Evolutionary conservation across 2,888 invertebrate species (phyloP), one percentile per base, ranked within the genome.

Genomic region (Agrotis segetum): DNA sequence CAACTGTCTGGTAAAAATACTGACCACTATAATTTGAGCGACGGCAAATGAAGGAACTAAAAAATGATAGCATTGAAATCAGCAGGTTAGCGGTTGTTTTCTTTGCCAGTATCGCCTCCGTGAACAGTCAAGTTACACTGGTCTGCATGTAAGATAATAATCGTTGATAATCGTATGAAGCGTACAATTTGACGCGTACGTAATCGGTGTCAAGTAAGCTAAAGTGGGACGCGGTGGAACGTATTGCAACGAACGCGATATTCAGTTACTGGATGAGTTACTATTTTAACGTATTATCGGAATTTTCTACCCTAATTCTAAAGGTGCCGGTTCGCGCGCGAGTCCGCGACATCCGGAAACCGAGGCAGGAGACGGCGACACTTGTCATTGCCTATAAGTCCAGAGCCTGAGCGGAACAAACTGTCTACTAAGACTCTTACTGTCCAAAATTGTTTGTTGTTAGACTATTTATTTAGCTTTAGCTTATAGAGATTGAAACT

Each of bases 181-280:
- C 55, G 66, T 70, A 73, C 59, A 34, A 40, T 67, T 76, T 71
- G 46, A 71, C 53, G 69, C 66, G 70, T 65, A 67, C 63, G 55
- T 82, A 82, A 78, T 75, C 80, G 66, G 59, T 75, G 74, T 73
- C 77, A 70, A 66, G 72, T 55, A 56, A 55, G 46, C 13, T 52
- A 60, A 75, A 77, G 53, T 73, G 63, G 71, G 55, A 71, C 63
- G 63, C 53, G 61, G 67, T 61, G 71, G 71, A 77, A 73, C 56
- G 49, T 34, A 19, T 40, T 71, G 11, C n/a, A n/a, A n/a, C n/a
- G n/a, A n/a, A n/a, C n/a, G 5, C 61, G 81, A 83, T 80, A 19
- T 72, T 29, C 29, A 34, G 19, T 16, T 13, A 53, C 77, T 83
- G 55, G 85, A 84, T 74, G 68, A n/a, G 76, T 13, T 34, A 34